Evolutionary conservation across 1,140 invertebrate species (phyloP), one percentile per base, ranked within the genome.

Genomic region (Tenebrio molitor): DNA sequence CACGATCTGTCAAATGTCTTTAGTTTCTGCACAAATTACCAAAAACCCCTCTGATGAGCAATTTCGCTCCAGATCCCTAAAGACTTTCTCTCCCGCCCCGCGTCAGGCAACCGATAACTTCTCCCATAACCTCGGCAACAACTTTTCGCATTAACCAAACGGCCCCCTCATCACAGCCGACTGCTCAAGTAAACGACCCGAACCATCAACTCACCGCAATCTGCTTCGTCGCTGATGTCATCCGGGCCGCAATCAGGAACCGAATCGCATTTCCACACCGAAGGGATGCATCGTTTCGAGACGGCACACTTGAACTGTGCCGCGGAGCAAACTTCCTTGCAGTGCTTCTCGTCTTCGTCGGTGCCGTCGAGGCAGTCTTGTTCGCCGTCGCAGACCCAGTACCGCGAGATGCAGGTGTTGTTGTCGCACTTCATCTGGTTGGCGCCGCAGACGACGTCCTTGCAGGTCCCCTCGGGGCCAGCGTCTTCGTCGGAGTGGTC

Each of bases 401-500:
- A 80, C 8, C 83, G 80, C 0, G 87, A 85, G 63, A 94, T 91
- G 79, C 93, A 95, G 0, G 84, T 82, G 2, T 83, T 85, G 0
- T 72, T 81, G 65, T 88, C 86, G 68, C 88, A 89, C 12, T 80
- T 80, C 91, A 76, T 12, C 53, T 81, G 74, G 63, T 71, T 74
- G 12, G 72, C 71, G 23, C 74, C 71, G 53, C 80, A 81, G 8
- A 63, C 69, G 0, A 76, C 69, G 16, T 80, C 72, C 23, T 72
- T 68, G 42, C 79, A 80, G 6, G 79, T 94, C 14, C 92, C 86
- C 7, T 86, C 88, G 6, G 74, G 69, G 1, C 80, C 76, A 14
- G 84, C 82, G 3, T 88, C 85, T 79, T 97, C 95, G 81, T 98
- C 96, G 6, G 89, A 91, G 34, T 91, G 90, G 82, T 97, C 94